Evolutionary conservation across 2,888 invertebrate species (phyloP).

Genomic region (Drosophila leonis): DNA sequence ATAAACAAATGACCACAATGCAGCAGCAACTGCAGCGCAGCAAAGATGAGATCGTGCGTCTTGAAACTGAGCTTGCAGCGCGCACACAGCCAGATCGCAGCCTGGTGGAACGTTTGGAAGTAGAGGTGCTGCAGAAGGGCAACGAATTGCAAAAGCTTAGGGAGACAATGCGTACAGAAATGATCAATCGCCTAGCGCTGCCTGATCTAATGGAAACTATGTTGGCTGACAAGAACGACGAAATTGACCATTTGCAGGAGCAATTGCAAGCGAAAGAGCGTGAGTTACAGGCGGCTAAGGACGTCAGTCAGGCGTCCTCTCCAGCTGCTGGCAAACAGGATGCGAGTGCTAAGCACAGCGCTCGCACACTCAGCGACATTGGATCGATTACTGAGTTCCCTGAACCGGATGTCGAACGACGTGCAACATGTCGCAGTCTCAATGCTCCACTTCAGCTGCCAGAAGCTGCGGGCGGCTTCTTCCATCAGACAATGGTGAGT

Average conservation of each 20-base stretch:
- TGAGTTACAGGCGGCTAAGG: conserved; percentile 86
- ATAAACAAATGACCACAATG: conserved; percentile 88
- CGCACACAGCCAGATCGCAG: conserved; percentile 85
- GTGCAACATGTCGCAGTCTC: conserved; percentile 82
- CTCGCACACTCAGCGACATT: conserved; percentile 90
- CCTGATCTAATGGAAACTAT: conserved; percentile 88
- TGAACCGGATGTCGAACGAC: conserved; percentile 88
- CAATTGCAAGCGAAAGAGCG: conserved; percentile 85
- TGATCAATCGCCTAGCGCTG: conserved; percentile 86
- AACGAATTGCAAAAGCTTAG: conserved; percentile 85
- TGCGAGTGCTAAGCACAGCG: conserved; percentile 88
- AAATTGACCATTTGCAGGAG: conserved; percentile 88
- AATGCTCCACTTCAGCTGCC: conserved; percentile 78
- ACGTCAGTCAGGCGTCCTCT: conserved; percentile 83
- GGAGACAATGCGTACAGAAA: conserved; percentile 85
- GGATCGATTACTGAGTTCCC: conserved; percentile 91
- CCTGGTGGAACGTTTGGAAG: conserved; percentile 86
- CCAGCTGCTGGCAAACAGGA: conserved; percentile 84
- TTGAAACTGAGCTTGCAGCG: conserved; percentile 86
- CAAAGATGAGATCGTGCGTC: conserved; percentile 87
- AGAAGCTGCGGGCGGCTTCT: conserved; percentile 68
- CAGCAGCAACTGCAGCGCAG: conserved; percentile 88
- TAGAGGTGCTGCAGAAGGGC: conserved; percentile 85
- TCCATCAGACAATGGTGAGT: conserved; percentile 82
- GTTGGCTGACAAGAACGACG: conserved; percentile 89